These are phyloP conservation scores for Eupelmus urozonus DNA, from an alignment of 2,888 invertebrate species.

Conservation along the genomic window DNA sequence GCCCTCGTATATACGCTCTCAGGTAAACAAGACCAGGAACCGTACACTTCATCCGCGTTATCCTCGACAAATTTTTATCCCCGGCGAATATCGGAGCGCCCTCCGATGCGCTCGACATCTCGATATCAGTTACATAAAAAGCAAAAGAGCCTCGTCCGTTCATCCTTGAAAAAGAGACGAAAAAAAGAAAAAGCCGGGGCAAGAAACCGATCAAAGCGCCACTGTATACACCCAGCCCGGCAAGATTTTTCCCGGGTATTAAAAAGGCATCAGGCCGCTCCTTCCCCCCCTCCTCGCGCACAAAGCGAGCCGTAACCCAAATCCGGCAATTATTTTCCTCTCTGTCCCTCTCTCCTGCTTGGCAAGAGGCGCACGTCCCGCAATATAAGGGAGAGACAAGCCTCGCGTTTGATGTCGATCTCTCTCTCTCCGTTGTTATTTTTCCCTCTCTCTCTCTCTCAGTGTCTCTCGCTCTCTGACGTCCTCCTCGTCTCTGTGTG, in stretches of 20 bases:
- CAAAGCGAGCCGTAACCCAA: not conserved
- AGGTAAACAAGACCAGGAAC: no score
- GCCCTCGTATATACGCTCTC: no score
- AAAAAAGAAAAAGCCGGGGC: not conserved
- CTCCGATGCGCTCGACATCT: no score
- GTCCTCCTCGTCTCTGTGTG: not conserved
- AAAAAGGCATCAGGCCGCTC: constrained; percentile 16
- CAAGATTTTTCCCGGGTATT: constrained; percentile 3
- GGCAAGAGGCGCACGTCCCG: constrained; percentile 32
- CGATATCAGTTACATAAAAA: no score
- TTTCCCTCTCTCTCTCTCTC: not conserved
- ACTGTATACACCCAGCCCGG: not conserved
- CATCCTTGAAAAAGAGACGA: not conserved
- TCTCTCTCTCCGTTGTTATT: not conserved
- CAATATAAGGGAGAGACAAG: not conserved
- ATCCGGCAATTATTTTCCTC: constrained; percentile 44
- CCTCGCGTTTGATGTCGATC: not conserved
- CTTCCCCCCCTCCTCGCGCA: not conserved
- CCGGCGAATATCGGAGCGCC: no score
- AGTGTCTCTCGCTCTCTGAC: not conserved
- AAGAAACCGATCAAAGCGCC: no score
- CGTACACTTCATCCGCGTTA: no score
- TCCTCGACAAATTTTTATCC: no score
- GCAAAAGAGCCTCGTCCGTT: no score
- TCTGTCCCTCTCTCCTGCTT: constrained; percentile 21